Percentiles rank a stretch among this genome's conserved stretches.
These are phyloP conservation scores for Enteromius thamalakanensis DNA, from an alignment of 2,797 vertebrate genomes.

Conservation along the genomic window DNA sequence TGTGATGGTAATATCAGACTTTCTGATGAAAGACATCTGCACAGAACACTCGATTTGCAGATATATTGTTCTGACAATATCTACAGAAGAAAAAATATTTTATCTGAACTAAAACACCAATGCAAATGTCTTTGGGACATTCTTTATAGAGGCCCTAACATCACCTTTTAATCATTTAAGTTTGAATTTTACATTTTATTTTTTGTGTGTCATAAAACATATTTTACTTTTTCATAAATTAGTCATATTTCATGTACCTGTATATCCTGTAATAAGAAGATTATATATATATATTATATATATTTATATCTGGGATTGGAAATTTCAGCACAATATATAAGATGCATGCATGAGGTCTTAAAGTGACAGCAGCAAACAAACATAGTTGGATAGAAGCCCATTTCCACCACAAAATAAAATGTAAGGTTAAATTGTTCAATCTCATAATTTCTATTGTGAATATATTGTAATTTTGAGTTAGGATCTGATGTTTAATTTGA, in stretches of 20 bases:
- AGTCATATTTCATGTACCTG: neutral
- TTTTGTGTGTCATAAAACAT: neutral
- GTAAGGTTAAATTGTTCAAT: neutral
- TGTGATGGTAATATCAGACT: constrained; percentile 21
- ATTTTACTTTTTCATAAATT: neutral
- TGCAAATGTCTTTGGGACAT: neutral
- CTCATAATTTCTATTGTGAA: neutral
- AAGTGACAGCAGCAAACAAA: neutral
- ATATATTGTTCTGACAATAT: constrained; percentile 12
- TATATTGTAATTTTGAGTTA: neutral
- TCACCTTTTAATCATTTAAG: neutral
- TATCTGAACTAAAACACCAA: neutral
- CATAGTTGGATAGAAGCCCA: neutral
- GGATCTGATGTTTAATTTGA: neutral
- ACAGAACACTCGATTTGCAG: neutral
- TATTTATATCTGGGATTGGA: neutral
- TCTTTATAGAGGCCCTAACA: neutral
- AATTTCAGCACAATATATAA: neutral
- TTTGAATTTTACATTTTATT: neutral
- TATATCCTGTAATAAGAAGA: neutral
- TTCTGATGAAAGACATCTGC: constrained; percentile 8
- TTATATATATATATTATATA: too few species aligned
- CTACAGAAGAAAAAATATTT: neutral
- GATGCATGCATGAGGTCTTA: neutral
- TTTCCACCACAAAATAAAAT: neutral